phyloP scores from a whole-genome alignment of 2,113 vertebrate species.

The Psittacus erithacus region DNA sequence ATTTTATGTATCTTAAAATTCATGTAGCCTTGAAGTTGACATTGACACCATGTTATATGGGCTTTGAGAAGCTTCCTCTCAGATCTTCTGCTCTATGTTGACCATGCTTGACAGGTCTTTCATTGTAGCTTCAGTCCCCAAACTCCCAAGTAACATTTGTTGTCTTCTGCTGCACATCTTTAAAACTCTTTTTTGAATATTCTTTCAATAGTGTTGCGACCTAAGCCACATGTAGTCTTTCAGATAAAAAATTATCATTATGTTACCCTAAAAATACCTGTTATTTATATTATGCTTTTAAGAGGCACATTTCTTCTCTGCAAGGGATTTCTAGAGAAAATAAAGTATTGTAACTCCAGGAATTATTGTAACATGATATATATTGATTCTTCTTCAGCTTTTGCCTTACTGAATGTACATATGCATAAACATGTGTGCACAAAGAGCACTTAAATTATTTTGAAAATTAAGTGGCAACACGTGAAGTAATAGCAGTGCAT shows the following conservation, averaged over 20 bases:
- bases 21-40: neutral
- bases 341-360: neutral
- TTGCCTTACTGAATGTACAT: neutral
- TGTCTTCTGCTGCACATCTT: neutral
- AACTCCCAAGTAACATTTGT: neutral
- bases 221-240: neutral
- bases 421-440: neutral
- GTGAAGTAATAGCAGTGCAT: neutral
- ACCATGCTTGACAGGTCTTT: neutral
- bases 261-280: neutral
- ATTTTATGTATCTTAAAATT: neutral
- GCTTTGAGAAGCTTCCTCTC: neutral
- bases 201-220: neutral
- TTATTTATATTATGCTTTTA: neutral
- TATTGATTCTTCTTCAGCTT: neutral
- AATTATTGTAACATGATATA: neutral
- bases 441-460: neutral
- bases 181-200: neutral
- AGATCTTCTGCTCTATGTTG: neutral
- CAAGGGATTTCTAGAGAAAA: neutral
- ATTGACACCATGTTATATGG: neutral
- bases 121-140: neutral
- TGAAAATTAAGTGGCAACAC: neutral
- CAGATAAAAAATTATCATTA: neutral
- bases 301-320: neutral